phyloP scores from a whole-genome alignment of 2,888 invertebrate species.

The Eumacrocentrus americanus region DNA sequence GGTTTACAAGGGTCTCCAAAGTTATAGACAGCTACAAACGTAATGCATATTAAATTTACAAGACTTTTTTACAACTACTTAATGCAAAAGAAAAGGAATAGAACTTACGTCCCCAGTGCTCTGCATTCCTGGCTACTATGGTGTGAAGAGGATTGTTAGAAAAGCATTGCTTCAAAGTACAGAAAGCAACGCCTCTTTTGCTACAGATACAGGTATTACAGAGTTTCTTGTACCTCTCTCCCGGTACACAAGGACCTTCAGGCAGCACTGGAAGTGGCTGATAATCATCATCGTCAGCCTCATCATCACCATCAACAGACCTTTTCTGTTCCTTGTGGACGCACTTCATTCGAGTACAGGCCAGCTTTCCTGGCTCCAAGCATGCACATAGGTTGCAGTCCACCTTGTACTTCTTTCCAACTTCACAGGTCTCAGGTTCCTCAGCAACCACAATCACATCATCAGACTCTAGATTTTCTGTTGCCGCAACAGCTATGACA shows the following conservation, averaged over 20 bases:
- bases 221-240: constrained; percentile 62
- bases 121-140: background rate
- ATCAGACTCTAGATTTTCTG: background rate
- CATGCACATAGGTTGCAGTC: constrained; percentile 68
- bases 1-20: constrained; percentile 58
- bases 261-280: constrained; percentile 1
- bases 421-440: constrained; percentile 23
- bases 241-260: constrained; percentile 59
- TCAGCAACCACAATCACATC: constrained; percentile 1
- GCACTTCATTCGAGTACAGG: constrained; percentile 45
- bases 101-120: constrained; percentile 16
- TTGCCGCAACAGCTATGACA: background rate
- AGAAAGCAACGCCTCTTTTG: constrained; percentile 63
- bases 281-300: no score
- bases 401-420: constrained; percentile 39
- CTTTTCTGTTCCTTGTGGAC: constrained; percentile 43
- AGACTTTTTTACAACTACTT: background rate
- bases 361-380: constrained; percentile 45
- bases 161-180: constrained; percentile 57
- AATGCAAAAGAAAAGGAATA: background rate
- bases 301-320: constrained; percentile 1
- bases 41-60: background rate
- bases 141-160: background rate
- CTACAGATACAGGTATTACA: constrained; percentile 66
- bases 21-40: constrained; percentile 4